Percentiles rank a stretch among this genome's conserved stretches.
Evolutionary conservation across 1,140 invertebrate genomes (phyloP).

Genomic region (Lasioglossum albipes): DNA sequence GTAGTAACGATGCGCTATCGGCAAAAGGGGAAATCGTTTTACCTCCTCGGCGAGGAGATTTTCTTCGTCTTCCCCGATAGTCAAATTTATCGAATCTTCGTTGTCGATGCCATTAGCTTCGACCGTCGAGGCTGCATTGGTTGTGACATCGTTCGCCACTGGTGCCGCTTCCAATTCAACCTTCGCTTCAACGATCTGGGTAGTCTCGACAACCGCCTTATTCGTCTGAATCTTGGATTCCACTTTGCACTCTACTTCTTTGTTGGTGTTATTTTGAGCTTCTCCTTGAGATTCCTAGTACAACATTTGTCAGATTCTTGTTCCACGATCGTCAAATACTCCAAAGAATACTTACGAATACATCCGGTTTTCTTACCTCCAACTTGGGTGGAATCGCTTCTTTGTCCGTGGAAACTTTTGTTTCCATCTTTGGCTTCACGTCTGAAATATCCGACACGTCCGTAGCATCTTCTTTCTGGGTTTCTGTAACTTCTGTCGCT

Average conservation of each 20-base stretch:
- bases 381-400: background rate
- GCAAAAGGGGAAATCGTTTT: conserved; percentile 16
- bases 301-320: background rate
- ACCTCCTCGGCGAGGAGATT: conserved; percentile 89
- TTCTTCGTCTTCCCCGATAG: conserved; percentile 89
- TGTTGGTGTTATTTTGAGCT: conserved; percentile 29
- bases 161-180: conserved; percentile 61
- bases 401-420: conserved; percentile 16
- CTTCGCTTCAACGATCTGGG: conserved; percentile 38
- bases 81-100: conserved; percentile 90
- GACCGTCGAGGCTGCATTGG: conserved; percentile 49
- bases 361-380: background rate
- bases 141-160: conserved; percentile 19
- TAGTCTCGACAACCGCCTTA: conserved; percentile 13
- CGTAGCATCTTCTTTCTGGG: conserved; percentile 64
- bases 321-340: background rate
- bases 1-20: no score
- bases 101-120: conserved; percentile 83
- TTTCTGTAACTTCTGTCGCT: conserved; percentile 58
- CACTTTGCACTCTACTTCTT: conserved; percentile 62
- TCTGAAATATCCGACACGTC: conserved; percentile 61
- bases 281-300: conserved; percentile 46
- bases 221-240: conserved; percentile 52
- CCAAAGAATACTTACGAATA: background rate
- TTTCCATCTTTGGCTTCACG: conserved; percentile 27